These are phyloP conservation scores for Ia io DNA, from an alignment of 2,113 vertebrate genomes.

Conservation along the genomic window DNA sequence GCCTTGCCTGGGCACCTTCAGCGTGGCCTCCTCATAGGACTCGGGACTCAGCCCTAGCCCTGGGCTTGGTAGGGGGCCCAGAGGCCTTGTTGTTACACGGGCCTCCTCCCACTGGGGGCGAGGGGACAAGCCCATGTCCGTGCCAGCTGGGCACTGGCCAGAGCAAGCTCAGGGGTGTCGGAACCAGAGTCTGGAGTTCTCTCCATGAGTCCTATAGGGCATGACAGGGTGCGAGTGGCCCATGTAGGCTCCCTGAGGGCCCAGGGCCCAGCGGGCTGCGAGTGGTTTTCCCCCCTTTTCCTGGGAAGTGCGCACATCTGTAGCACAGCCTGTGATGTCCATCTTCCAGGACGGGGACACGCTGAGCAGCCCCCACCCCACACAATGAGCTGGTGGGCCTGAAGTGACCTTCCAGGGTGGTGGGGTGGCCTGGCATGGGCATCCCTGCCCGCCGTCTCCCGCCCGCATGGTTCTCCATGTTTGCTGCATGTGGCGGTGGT, in stretches of 20 bases:
- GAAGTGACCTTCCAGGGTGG: slow-evolving; percentile 75
- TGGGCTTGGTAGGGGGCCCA: neutral
- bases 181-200: too few relatives aligned
- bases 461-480: neutral
- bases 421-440: neutral
- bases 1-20: neutral
- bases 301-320: rapidly evolving
- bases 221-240: rapidly evolving
- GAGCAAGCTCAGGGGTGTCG: rapidly evolving
- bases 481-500: neutral
- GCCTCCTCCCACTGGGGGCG: neutral
- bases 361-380: rapidly evolving
- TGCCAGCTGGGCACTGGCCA: too few relatives aligned
- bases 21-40: neutral
- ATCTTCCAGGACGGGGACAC: neutral
- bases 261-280: neutral
- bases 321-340: neutral
- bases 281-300: rapidly evolving
- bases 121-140: neutral
- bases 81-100: rapidly evolving
- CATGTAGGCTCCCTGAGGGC: too few relatives aligned
- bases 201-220: neutral
- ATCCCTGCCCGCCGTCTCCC: neutral
- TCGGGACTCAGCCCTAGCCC: neutral
- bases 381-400: slow-evolving; percentile 50